A percentile compares a stretch with the other conserved stretches of the same genome.
Evolutionary conservation across 2,113 vertebrate genomes (phyloP).

Genomic region (Vulpes vulpes): DNA sequence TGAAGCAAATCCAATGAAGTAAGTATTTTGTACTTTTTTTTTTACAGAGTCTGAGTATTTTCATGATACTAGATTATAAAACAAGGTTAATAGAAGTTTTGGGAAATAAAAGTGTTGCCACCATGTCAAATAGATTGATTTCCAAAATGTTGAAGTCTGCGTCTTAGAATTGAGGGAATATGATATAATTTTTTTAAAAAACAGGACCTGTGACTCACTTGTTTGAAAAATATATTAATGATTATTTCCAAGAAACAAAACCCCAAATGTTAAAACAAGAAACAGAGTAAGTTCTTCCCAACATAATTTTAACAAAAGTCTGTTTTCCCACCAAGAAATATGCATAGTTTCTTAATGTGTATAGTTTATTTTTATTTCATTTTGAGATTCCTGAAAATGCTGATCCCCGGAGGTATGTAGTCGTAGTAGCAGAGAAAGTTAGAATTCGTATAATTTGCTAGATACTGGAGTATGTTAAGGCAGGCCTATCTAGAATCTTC

Average conservation of each 20-base stretch:
- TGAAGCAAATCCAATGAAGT: too few relatives aligned
- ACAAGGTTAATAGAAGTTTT: neutral
- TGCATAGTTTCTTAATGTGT: neutral
- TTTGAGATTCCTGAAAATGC: slow-evolving; percentile 7
- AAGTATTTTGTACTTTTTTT: neutral
- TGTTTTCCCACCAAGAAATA: neutral
- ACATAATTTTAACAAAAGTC: neutral
- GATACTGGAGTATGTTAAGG: neutral
- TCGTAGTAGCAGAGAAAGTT: neutral
- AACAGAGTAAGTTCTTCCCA: neutral
- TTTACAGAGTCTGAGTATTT: neutral
- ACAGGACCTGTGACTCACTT: neutral
- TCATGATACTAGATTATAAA: neutral
- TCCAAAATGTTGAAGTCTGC: slow-evolving; percentile 15
- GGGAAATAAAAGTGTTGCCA: slow-evolving; percentile 30
- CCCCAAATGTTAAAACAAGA: neutral
- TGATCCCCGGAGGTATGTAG: neutral
- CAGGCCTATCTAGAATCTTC: neutral
- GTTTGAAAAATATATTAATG: neutral
- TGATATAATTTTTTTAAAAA: neutral
- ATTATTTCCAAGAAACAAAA: neutral
- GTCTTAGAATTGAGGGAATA: neutral
- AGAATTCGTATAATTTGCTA: neutral
- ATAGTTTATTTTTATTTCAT: neutral
- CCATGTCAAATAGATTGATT: neutral